Evolutionary conservation across 2,113 vertebrate species (phyloP).

Genomic region (Crotalus horridus): DNA sequence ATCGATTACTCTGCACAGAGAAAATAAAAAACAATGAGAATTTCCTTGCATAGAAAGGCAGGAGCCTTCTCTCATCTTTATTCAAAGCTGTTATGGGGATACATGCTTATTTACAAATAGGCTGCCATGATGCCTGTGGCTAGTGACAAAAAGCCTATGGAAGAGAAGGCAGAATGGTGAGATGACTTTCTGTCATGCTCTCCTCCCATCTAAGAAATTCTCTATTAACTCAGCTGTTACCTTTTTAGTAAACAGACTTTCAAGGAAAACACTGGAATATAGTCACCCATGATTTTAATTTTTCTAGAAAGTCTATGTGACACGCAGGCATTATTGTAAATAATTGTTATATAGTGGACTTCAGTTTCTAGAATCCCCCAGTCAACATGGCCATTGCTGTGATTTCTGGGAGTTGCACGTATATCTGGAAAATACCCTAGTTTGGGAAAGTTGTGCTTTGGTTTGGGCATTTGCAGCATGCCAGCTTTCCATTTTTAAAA

Average conservation of each 20-base stretch:
- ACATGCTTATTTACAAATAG: neutral
- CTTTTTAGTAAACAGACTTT: neutral
- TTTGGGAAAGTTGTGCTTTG: neutral
- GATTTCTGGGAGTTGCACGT: neutral
- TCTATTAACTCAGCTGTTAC: neutral
- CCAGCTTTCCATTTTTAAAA: neutral
- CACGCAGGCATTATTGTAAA: neutral
- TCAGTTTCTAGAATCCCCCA: neutral
- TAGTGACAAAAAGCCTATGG: neutral
- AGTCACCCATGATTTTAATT: neutral
- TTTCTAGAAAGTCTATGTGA: neutral
- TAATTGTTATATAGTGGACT: neutral
- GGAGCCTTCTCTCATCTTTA: neutral
- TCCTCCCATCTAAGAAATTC: neutral
- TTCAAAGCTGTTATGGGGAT: neutral
- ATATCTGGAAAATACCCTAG: neutral
- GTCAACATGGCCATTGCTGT: neutral
- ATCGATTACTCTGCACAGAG: constrained; percentile 85
- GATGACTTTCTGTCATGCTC: neutral
- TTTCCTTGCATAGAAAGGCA: neutral
- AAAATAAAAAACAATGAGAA: constrained; percentile 34
- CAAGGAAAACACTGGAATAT: neutral
- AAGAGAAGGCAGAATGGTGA: neutral
- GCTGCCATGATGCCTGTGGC: neutral
- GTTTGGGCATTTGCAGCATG: neutral